Conservation (phyloP, 2,888 invertebrate species). For the Pseudococcus longispinus region DNA sequence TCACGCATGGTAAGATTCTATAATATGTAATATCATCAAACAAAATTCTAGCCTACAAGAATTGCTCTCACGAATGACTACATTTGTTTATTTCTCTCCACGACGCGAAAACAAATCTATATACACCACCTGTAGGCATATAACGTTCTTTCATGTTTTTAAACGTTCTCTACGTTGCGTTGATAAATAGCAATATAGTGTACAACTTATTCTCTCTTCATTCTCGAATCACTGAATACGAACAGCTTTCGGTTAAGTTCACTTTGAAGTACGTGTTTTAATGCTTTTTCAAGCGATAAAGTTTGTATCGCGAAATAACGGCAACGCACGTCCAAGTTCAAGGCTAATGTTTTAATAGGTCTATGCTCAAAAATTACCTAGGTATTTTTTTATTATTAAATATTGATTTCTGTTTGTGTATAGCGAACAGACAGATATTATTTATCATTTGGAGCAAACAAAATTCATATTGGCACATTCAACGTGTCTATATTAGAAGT, state of each 20-base stretch:
- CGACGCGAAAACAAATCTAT: not conserved
- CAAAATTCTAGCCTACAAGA: not conserved
- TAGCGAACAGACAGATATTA: not conserved
- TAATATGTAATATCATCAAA: slow-evolving; percentile 20
- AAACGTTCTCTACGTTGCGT: not conserved
- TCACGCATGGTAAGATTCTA: not conserved
- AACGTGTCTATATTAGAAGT: not conserved
- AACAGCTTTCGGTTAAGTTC: slow-evolving; percentile 27
- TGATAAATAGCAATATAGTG: slow-evolving; percentile 36
- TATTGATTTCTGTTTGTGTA: slow-evolving; percentile 2
- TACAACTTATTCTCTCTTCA: slow-evolving; percentile 19
- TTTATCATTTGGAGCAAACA: slow-evolving; percentile 5
- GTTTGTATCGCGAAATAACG: not conserved
- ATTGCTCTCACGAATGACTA: slow-evolving; percentile 9
- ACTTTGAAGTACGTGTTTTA: slow-evolving; percentile 22
- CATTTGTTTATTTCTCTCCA: slow-evolving; percentile 15
- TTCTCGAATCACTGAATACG: slow-evolving; percentile 35
- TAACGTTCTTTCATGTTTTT: slow-evolving; percentile 29
- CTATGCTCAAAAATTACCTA: not conserved
- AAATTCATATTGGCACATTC: not conserved
- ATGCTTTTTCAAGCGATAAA: slow-evolving; percentile 21
- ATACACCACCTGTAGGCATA: slow-evolving; percentile 21
- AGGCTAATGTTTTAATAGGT: slow-evolving; percentile 5
- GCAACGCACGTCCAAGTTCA: not conserved
- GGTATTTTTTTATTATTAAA: not conserved